These are phyloP conservation scores for Podiceps cristatus DNA, from an alignment of 2,113 vertebrate genomes.

Conservation along the genomic window DNA sequence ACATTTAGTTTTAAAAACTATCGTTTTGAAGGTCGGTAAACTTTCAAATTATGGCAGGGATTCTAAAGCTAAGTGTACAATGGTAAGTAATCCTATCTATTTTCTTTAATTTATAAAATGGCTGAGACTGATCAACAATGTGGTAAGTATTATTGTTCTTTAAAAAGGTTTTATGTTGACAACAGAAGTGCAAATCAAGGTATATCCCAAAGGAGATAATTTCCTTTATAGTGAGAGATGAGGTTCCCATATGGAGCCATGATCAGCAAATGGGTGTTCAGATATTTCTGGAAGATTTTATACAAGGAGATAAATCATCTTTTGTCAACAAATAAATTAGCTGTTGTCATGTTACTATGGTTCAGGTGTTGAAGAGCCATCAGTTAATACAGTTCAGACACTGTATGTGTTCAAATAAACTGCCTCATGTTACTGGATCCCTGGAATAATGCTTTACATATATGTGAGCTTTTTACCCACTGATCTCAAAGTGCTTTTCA, in stretches of 20 bases:
- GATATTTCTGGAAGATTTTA: not conserved
- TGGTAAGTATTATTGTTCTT: not conserved
- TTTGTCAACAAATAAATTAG: not conserved
- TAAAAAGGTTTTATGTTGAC: not conserved
- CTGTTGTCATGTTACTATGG: rapidly evolving
- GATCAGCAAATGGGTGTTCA: not conserved
- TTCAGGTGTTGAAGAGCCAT: not conserved
- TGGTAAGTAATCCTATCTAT: not conserved
- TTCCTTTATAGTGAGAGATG: not conserved
- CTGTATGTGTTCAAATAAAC: not conserved
- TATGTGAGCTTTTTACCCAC: not conserved
- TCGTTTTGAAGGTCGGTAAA: not conserved
- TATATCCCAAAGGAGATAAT: not conserved
- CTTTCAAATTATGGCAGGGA: not conserved
- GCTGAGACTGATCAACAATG: not conserved
- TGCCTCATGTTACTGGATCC: not conserved
- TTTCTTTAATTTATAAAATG: not conserved
- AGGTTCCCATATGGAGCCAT: not conserved
- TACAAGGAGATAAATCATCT: not conserved
- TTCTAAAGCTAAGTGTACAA: not conserved
- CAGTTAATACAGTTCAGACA: not conserved
- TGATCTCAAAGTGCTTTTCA: not conserved
- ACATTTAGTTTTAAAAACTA: not conserved
- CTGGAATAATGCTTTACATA: not conserved
- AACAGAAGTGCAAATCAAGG: not conserved